phyloP scores from a whole-genome alignment of 2,113 vertebrate species.

The Nansenia antarctica region DNA sequence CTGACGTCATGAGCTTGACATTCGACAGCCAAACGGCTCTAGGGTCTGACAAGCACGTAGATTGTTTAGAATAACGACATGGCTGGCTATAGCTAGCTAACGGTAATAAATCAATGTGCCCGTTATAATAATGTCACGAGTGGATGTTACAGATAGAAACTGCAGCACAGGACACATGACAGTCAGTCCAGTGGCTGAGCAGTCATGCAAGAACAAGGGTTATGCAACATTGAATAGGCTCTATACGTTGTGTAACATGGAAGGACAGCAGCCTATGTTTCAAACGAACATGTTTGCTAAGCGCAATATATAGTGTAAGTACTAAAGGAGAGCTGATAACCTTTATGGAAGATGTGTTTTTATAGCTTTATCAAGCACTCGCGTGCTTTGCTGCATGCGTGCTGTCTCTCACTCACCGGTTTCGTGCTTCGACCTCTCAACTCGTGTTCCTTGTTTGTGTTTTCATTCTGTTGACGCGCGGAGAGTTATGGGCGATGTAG shows the following conservation, averaged over 20 bases:
- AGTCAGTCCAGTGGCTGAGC: too few relatives aligned
- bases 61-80: too few relatives aligned
- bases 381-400: not conserved
- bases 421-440: slow-evolving; percentile 31
- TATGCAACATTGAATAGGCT: too few relatives aligned
- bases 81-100: too few relatives aligned
- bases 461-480: slow-evolving; percentile 1
- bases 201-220: too few relatives aligned
- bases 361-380: slow-evolving; percentile 25
- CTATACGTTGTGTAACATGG: not conserved
- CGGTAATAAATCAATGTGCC: too few relatives aligned
- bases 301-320: not conserved
- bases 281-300: not conserved
- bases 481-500: slow-evolving; percentile 36
- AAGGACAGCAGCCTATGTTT: not conserved
- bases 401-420: slow-evolving; percentile 47
- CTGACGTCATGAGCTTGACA: too few relatives aligned
- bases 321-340: not conserved
- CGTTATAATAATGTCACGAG: too few relatives aligned
- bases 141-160: too few relatives aligned
- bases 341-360: not conserved
- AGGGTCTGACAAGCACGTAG: too few relatives aligned
- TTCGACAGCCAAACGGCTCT: too few relatives aligned
- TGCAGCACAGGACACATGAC: too few relatives aligned
- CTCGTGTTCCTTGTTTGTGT: slow-evolving; percentile 3